Conservation (phyloP, 1,140 invertebrate genomes). For the Dryas iulia region DNA sequence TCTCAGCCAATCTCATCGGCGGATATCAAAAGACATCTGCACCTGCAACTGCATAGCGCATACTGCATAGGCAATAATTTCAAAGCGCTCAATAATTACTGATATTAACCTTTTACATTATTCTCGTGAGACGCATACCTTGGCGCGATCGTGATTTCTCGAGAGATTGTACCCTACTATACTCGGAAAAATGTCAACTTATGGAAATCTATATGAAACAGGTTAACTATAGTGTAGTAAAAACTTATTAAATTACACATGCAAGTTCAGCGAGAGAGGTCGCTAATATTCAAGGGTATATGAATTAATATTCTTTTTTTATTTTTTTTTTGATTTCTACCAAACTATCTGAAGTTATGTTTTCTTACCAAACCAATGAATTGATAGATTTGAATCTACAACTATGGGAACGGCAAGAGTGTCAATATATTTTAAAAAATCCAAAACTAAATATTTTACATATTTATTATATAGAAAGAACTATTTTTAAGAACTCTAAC, state of each 20-base stretch:
- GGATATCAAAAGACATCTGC: not conserved
- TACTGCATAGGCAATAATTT: not conserved
- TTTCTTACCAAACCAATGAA: too few relatives aligned
- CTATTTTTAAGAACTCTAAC: too few relatives aligned
- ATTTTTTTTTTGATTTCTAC: not conserved
- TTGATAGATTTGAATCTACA: too few relatives aligned
- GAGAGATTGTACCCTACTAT: conserved; percentile 15
- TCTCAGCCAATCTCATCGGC: not conserved
- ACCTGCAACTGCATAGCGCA: not conserved
- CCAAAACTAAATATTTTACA: too few relatives aligned
- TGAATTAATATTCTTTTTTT: not conserved
- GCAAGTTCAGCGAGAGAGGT: not conserved
- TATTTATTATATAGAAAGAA: too few relatives aligned
- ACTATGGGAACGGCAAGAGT: too few relatives aligned
- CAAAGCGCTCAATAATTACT: conserved; percentile 15
- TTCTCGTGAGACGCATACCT: conserved; percentile 12
- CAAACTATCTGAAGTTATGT: too few relatives aligned
- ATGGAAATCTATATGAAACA: conserved; percentile 17
- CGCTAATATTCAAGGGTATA: not conserved
- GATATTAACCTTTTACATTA: conserved; percentile 22
- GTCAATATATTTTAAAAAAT: too few relatives aligned
- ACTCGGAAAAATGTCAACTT: conserved; percentile 20
- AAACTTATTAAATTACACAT: not conserved
- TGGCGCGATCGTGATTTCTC: conserved; percentile 32
- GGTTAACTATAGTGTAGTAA: not conserved